Evolutionary conservation across 2,113 vertebrate species (phyloP).

Genomic region (Ascaphus truei): DNA sequence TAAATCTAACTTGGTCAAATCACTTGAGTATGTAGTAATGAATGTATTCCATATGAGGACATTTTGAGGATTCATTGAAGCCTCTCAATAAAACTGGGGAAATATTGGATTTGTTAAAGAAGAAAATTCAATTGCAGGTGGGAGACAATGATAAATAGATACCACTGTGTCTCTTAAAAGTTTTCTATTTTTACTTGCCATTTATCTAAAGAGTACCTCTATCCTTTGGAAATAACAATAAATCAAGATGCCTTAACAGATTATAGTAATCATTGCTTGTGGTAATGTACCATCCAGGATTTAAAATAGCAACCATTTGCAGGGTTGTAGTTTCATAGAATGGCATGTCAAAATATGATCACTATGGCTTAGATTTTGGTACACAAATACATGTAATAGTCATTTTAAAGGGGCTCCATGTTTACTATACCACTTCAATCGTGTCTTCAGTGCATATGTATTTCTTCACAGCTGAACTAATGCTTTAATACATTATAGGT

Average conservation of each 20-base stretch:
- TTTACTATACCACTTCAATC: neutral
- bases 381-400: conserved; percentile 16
- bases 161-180: neutral
- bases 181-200: conserved; percentile 20
- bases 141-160: no score
- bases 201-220: conserved; percentile 7
- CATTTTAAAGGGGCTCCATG: neutral
- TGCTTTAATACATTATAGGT: no score
- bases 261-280: conserved; percentile 27
- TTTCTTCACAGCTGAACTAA: neutral
- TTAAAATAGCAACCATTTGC: conserved; percentile 28
- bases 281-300: conserved; percentile 15
- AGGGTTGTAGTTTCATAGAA: conserved; percentile 25
- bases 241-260: conserved; percentile 30
- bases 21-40: no score
- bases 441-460: neutral
- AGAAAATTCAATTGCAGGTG: no score
- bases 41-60: no score
- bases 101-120: no score
- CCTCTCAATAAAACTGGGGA: no score
- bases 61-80: no score
- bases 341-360: conserved; percentile 13
- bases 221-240: conserved; percentile 31
- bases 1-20: no score
- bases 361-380: neutral